Evolutionary conservation across 37 sponge, comb jelly and placozoan species (phyloP), one percentile per base, ranked within the genome.

Genomic region (Geodia barretti): DNA sequence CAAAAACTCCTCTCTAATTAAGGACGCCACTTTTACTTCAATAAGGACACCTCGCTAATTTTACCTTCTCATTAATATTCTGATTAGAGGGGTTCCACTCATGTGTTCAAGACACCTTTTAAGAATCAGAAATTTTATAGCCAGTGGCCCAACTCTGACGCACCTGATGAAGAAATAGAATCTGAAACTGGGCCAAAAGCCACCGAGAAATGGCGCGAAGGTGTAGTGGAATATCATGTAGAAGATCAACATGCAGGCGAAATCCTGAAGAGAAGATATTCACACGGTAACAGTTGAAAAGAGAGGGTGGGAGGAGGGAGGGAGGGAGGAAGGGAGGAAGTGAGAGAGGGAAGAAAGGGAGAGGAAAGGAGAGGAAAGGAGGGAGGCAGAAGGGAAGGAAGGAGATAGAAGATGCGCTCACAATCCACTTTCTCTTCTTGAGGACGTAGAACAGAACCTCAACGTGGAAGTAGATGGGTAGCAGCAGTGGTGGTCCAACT

Each of bases 381-480:
- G 8, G 71, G 11, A 14, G 36, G 14, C 8, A 11, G 8, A 35
- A 70, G 8, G 32, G 39, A n/a, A 14, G 17, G 36, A 7, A 37
- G 37, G 36, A 34, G 14, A 11, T 37, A 70, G 37, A 24, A 24
- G 24, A 30, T 36, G 39, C 5, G 39, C 33, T 4, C 23, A 30
- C 94, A 83, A 73, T 64, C 90, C 87, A 89, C 33, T 78, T 61
- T 32, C 58, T 65, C 63, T 78, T 72, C n/a, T 41, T 73, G 26
- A 86, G 21, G 41, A 66, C n/a, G 65, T 93, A 89, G 24, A 34
- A 65, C 21, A 89, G 64, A 54, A 93, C 90, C 69, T 93, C 94
- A 41, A 78, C 28, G 54, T 93, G 94, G 80, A 93, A 93, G 68
- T 93, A 93, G 47, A 93, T 80, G 0, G 94, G 94, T 31, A 93